Percentiles rank a stretch among this genome's conserved stretches.
Evolutionary conservation across 1,140 invertebrate genomes (phyloP).

Genomic region (Hylaeus volcanicus): DNA sequence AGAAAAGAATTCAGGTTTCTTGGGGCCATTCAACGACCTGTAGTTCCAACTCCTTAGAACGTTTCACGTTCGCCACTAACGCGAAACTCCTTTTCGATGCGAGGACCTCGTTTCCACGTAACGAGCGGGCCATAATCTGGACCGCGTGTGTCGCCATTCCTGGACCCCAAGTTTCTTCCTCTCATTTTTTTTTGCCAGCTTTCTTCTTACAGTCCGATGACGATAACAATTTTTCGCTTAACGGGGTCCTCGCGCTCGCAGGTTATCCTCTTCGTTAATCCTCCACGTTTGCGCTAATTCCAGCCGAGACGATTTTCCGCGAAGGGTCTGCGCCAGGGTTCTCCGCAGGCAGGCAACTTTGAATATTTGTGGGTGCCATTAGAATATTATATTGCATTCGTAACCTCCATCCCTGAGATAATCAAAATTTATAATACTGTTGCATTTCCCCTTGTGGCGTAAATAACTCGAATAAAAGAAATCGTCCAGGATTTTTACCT

Average conservation of each 20-base stretch:
- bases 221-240: slow-evolving; percentile 17
- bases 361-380: too few species aligned
- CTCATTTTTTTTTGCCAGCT: neutral
- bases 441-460: too few species aligned
- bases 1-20: slow-evolving; percentile 74
- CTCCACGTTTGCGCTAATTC: slow-evolving; percentile 7
- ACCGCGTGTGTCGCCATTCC: slow-evolving; percentile 41
- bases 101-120: slow-evolving; percentile 51
- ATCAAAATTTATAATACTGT: too few species aligned
- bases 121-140: slow-evolving; percentile 57
- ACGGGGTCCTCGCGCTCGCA: neutral
- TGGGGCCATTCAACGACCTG: slow-evolving; percentile 68
- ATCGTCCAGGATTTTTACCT: too few species aligned
- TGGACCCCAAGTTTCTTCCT: slow-evolving; percentile 6
- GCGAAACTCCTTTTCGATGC: slow-evolving; percentile 58
- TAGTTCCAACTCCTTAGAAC: slow-evolving; percentile 64
- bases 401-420: too few species aligned
- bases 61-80: slow-evolving; percentile 53
- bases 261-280: neutral
- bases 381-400: too few species aligned
- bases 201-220: neutral
- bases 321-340: too few species aligned
- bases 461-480: too few species aligned
- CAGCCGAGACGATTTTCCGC: neutral
- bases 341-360: too few species aligned